phyloP scores from a whole-genome alignment of 2,113 vertebrate genomes.

The Scomber japonicus region DNA sequence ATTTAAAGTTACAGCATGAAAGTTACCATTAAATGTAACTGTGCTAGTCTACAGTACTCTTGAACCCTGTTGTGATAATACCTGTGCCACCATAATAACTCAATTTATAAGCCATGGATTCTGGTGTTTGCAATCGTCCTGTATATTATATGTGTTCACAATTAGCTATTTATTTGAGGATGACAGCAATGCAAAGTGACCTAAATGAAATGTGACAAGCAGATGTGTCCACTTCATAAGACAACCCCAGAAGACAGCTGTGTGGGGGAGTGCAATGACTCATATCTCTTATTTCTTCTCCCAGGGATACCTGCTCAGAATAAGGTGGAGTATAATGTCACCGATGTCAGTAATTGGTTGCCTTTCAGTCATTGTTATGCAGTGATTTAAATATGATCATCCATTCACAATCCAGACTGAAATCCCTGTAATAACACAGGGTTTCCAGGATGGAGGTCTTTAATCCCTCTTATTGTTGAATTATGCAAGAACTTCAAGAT shows the following conservation, averaged over 20 bases:
- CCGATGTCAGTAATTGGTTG: constrained; percentile 46
- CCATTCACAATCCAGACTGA: constrained; percentile 39
- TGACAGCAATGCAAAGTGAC: constrained; percentile 27
- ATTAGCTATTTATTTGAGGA: not conserved
- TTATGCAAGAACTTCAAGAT: constrained; percentile 22
- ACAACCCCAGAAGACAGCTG: constrained; percentile 23
- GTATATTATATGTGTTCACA: not conserved
- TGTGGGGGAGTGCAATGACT: constrained; percentile 28
- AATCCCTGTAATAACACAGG: constrained; percentile 25
- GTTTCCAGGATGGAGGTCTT: constrained; percentile 33
- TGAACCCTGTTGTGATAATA: not conserved
- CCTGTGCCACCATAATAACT: not conserved
- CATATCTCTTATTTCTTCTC: constrained; percentile 33
- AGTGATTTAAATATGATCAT: constrained; percentile 52
- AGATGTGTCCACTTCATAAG: constrained; percentile 33
- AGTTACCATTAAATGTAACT: no score
- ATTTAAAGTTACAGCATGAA: no score
- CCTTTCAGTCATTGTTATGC: constrained; percentile 30
- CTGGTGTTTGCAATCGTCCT: not conserved
- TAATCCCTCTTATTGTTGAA: constrained; percentile 49
- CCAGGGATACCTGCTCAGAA: constrained; percentile 26
- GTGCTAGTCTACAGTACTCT: not conserved
- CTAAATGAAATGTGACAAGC: constrained; percentile 44
- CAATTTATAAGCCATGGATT: not conserved
- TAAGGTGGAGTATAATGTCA: constrained; percentile 6